Base-by-base conservation (phyloP, 2,797 vertebrate genomes). In the Sebastes matsubarae region DNA sequence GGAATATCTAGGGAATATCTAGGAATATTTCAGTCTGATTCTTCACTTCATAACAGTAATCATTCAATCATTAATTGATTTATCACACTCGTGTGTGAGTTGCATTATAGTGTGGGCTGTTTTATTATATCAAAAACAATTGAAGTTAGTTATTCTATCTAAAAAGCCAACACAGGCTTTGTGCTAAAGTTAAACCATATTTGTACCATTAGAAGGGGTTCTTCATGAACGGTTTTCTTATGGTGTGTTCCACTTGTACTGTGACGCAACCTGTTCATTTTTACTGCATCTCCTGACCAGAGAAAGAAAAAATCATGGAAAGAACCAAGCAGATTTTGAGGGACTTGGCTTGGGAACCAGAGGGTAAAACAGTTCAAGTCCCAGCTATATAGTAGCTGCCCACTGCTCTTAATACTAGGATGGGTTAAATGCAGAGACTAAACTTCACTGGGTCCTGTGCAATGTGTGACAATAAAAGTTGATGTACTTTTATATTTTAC, bases 161-260 rank as follows among this genome's bases (percentile, higher is more conserved):
- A 29, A 60, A 30, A 50, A 27, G 57, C 57, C 57, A 24, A 38
- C 36, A 63, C 6, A 25, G 13, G 6, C 27, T 3, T 74, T 32
- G 5, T 32, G 5, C 5, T 46, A 6, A 46, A 7, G 42, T 46
- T 18, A 38, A 54, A 60, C 9, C 11, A 67, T 61, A 34, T 30
- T 25, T 72, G 9, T 8, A 6, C 22, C 27, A 22, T 3, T 50
- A 6, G 14, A 20, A 30, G 8, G 10, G 8, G 25, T 64, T 42
- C 38, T 46, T 75, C 38, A 57, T 32, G 14, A 80, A 60, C 52
- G 12, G 22, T 85, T 71, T 65, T 72, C 24, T 58, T 30, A 58
- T 34, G 30, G 10, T 36, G 11, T n/a, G 30, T 77, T 82, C 42
- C 42, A 71, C 14, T 50, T 65, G 18, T 32, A 61, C 10, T 32